Evolutionary conservation across 2,113 vertebrate species (phyloP).

Genomic region (Chloropsis hardwickii): DNA sequence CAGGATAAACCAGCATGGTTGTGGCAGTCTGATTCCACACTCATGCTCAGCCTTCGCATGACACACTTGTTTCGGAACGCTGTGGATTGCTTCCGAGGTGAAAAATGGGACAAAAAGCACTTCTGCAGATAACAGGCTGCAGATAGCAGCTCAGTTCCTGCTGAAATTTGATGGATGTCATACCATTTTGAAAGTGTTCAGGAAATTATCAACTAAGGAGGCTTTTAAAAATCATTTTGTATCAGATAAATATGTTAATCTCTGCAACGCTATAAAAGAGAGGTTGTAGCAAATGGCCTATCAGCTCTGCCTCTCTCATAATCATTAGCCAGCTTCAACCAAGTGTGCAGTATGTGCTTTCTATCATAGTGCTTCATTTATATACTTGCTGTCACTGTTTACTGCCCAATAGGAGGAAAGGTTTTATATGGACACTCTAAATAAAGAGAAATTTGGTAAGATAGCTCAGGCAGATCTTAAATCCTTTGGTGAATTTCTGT

Average conservation of each 20-base stretch:
- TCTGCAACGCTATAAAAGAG: not conserved
- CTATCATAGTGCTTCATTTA: not conserved
- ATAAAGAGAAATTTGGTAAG: not conserved
- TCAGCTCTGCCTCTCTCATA: not conserved
- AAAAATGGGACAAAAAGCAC: not conserved
- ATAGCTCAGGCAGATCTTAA: not conserved
- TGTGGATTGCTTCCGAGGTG: not conserved
- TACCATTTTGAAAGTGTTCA: not conserved
- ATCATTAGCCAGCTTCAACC: not conserved
- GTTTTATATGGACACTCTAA: not conserved
- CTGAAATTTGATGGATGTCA: not conserved
- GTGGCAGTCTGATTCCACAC: not conserved
- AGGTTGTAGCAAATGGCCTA: not conserved
- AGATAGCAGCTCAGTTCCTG: not conserved
- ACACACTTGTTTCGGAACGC: not conserved
- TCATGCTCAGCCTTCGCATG: accelerated
- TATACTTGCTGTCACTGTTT: not conserved
- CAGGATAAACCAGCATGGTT: not conserved
- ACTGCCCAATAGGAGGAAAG: not conserved
- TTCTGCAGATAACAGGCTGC: not conserved
- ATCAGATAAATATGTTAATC: not conserved
- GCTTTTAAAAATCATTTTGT: not conserved
- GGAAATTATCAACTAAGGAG: not conserved
- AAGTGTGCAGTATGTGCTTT: not conserved
- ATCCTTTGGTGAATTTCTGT: not conserved